These are phyloP conservation scores for Ophonus ardosiacus DNA, from an alignment of 2,888 invertebrate genomes.

Conservation along the genomic window DNA sequence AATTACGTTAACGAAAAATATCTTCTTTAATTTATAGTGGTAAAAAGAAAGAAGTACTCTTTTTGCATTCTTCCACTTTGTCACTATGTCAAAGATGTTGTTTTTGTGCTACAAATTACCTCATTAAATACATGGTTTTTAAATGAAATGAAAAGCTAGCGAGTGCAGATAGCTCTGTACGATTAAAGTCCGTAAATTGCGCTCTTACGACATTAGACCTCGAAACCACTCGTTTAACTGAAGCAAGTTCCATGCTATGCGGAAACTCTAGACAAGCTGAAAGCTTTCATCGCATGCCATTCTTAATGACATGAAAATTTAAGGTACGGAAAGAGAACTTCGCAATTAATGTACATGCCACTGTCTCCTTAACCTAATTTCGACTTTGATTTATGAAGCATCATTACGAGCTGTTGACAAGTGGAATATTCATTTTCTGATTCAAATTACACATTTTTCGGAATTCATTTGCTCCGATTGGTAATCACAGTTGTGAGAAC, in stretches of 20 bases:
- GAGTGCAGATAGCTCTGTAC: conserved; percentile 18
- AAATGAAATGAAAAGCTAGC: conserved; percentile 52
- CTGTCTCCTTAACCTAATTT: conserved; percentile 13
- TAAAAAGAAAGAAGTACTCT: neutral
- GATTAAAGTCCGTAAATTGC: conserved; percentile 40
- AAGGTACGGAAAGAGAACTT: neutral
- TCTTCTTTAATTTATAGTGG: neutral
- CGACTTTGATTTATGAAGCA: conserved; percentile 8
- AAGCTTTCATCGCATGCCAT: conserved; percentile 37
- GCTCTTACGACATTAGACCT: conserved; percentile 33
- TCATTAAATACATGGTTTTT: conserved; percentile 58
- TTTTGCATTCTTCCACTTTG: conserved; percentile 19
- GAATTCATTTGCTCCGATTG: neutral
- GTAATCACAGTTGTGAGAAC: neutral
- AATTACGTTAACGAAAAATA: too few species aligned
- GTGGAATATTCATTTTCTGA: neutral
- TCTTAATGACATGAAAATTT: conserved; percentile 46
- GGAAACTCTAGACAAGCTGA: conserved; percentile 21
- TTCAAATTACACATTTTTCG: neutral
- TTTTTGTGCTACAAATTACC: conserved; percentile 49
- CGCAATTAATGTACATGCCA: conserved; percentile 5
- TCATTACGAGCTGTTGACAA: neutral
- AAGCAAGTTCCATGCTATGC: conserved; percentile 17
- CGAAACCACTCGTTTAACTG: conserved; percentile 41
- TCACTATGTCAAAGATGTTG: conserved; percentile 16